Percentiles rank a stretch among this genome's conserved stretches.
Evolutionary conservation across 2,113 vertebrate species (phyloP).

Genomic region (Boulengeromyrus knoepffleri): DNA sequence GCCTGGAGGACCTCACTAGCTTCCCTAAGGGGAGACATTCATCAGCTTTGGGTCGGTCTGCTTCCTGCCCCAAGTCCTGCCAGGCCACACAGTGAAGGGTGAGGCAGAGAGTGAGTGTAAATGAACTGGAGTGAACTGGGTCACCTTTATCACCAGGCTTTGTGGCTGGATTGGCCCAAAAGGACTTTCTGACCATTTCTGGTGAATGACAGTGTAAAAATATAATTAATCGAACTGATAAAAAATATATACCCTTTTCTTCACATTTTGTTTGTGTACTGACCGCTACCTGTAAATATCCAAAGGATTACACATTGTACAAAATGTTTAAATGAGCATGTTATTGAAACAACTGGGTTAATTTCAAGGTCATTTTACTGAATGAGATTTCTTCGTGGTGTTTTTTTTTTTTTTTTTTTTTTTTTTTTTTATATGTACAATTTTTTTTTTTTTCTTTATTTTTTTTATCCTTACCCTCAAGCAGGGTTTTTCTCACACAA

Average conservation of each 20-base stretch:
- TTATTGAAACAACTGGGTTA: not conserved
- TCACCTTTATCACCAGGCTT: not conserved
- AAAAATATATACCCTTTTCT: constrained; percentile 31
- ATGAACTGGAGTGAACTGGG: constrained; percentile 13
- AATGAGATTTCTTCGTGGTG: not conserved
- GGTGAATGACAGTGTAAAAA: not conserved
- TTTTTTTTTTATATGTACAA: not conserved
- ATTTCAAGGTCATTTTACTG: not conserved
- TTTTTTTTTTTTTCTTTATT: not conserved
- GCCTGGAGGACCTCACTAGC: not conserved
- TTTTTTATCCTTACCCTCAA: not conserved
- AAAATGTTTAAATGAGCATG: not conserved
- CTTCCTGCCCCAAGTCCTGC: not conserved
- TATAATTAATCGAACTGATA: constrained; percentile 36
- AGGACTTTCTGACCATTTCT: not conserved
- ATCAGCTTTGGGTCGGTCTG: not conserved
- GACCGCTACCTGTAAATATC: constrained; percentile 37
- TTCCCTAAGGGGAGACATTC: not conserved
- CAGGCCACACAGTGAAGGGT: not conserved
- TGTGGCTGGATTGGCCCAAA: not conserved
- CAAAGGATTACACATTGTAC: constrained; percentile 15
- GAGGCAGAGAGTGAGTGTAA: constrained; percentile 16
- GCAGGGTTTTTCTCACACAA: not conserved
- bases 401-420: not conserved
- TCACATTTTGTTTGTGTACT: constrained; percentile 31